Base-by-base conservation (phyloP, 2,888 invertebrate genomes). In the Lasioglossum zephyrum region DNA sequence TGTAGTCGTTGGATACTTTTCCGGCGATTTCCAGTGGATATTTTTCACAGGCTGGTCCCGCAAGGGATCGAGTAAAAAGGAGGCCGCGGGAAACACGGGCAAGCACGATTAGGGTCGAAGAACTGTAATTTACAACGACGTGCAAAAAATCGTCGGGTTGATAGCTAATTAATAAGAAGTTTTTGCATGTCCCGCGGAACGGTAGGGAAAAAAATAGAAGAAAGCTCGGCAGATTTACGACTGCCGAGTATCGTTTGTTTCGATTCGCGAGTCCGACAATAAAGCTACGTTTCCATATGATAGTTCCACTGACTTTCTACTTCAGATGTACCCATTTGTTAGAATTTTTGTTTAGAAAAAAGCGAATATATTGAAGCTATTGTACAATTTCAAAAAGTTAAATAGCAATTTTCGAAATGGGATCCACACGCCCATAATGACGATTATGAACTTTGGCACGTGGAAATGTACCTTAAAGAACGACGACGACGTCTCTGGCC, bases 81-180 rank as follows among this genome's bases (percentile, higher is more conserved):
- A 41, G 31, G 18, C 44, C 41, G 26, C 63, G 66, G n/a, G 9
- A 47, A 76, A 22, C 44, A 39, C 36, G 69, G 39, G 47, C 66
- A 36, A 47, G 66, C 63, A n/a, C 66, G 66, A 69, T 66, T 36
- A 77, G 16, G 36, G 47, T 13, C 36, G 44, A 77, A 66, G 47
- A 66, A 77, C 36, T 16, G 66, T 77, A 66, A 77, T 77, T 77
- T 77, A 66, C 63, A 77, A 47, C 11, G 39, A 22, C 13, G 22
- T 18, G 47, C 73, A 53, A 74, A 57, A 74, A 77, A 66, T 47
- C 44, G 66, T 26, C 47, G 13, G 47, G 47, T 66, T 69, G 66
- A 77, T 77, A 49, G 77, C 47, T 77, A 77, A 77, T 77, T 77
- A 77, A 77, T 77, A 77, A 77, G 66, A 69, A 44, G 36, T 66